These are phyloP conservation scores for Xyrichtys novacula DNA, from an alignment of 2,797 vertebrate genomes.

Conservation along the genomic window DNA sequence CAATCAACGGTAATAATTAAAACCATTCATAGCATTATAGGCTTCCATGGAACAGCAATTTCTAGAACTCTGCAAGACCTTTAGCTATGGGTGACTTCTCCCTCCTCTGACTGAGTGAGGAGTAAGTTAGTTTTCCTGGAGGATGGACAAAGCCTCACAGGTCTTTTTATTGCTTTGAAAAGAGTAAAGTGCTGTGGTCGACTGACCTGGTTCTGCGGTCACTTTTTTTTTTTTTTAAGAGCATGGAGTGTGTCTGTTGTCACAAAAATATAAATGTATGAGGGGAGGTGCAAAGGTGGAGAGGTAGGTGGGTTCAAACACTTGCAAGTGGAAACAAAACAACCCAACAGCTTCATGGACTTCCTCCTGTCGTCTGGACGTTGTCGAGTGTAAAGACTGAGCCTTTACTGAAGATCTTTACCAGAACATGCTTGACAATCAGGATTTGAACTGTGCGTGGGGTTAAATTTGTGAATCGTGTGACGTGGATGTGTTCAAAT, in stretches of 20 bases:
- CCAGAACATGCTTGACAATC: conserved; percentile 47
- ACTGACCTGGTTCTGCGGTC: conserved; percentile 61
- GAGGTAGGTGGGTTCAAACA: conserved; percentile 83
- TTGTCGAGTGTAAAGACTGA: conserved; percentile 39
- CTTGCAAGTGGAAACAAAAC: conserved; percentile 75
- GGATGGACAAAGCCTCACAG: conserved; percentile 58
- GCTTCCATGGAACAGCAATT: conserved; percentile 73
- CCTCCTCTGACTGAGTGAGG: conserved; percentile 30
- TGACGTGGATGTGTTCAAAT: conserved; percentile 72
- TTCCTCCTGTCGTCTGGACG: conserved; percentile 41
- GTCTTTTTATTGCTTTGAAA: conserved; percentile 64
- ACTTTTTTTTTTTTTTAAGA: conserved; percentile 58
- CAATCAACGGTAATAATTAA: conserved; percentile 74
- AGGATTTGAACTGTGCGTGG: conserved; percentile 54
- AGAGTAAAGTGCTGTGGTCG: conserved; percentile 79
- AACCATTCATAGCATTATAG: conserved; percentile 78
- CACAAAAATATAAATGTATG: conserved; percentile 64
- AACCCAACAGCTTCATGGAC: conserved; percentile 65
- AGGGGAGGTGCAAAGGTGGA: conserved; percentile 78
- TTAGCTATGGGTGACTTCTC: conserved; percentile 52
- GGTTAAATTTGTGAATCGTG: conserved; percentile 67
- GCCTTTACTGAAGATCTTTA: conserved; percentile 37
- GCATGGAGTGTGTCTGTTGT: conserved; percentile 77
- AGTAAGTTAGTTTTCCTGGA: conserved; percentile 50
- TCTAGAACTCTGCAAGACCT: conserved; percentile 72